Evolutionary conservation across 2,113 vertebrate species (phyloP), one percentile per base, ranked within the genome.

Genomic region (Todiramphus chloris): DNA sequence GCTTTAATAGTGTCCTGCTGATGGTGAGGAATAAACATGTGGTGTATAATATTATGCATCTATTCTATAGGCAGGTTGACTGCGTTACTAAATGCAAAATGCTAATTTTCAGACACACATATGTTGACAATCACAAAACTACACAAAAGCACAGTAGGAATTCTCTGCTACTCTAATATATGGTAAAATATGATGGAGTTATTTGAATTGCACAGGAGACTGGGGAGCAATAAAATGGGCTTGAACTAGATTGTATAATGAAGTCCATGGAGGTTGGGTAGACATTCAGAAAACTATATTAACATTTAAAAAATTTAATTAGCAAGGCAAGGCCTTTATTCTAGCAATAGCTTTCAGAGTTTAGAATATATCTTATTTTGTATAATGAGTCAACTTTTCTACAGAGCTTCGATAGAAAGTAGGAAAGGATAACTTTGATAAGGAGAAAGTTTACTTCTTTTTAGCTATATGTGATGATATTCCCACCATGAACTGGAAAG

Each of bases 181-280:
- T 90, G 86, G 35, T 90, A 90, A 95, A 85, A 90, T 83, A 87
- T 72, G 72, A 41, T 16, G 7, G 55, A 84, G 48, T 46, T 89
- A 92, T 82, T 95, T 92, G 94, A 95, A 91, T 94, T 95, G 79
- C 94, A 92, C 53, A 83, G 50, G 58, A 94, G 73, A 58, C 75
- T 81, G 33, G 73, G 80, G 89, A 96, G 56, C 69, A 89, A 89
- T 87, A 73, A 92, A 87, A 58, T 28, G 28, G 66, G 41, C 59
- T 93, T 73, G 83, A 89, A 72, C 53, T 66, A 78, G 66, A 91
- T 60, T 60, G 53, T 44, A 28, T 89, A 95, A 94, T 81, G 76
- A 94, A 83, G 68, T 76, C 89, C 70, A 62, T n/a, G 24, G 87
- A 87, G 87, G 53, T 48, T 62, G 31, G 23, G 13, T 37, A 66